phyloP scores from a whole-genome alignment of 2,113 vertebrate genomes.

The Anoura caudifer region DNA sequence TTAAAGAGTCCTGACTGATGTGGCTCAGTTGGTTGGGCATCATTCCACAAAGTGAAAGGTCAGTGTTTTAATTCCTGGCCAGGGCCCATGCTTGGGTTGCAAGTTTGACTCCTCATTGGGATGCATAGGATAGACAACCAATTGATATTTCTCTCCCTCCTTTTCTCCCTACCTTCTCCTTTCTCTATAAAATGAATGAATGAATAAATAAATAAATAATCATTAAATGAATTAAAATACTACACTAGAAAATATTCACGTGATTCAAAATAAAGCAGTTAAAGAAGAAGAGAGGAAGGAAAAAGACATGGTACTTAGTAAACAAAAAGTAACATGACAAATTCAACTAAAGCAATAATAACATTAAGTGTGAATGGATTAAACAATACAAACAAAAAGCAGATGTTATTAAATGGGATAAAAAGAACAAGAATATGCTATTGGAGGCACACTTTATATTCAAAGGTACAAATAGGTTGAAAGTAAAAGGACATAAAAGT shows the following conservation, averaged over 20 bases:
- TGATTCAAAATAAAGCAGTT: neutral
- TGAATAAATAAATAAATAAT: too few relatives aligned
- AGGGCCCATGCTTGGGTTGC: too few relatives aligned
- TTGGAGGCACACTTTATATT: neutral
- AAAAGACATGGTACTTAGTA: neutral
- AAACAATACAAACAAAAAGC: conserved; percentile 1
- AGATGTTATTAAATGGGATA: neutral
- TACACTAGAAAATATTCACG: neutral
- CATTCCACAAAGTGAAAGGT: too few relatives aligned
- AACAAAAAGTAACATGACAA: neutral
- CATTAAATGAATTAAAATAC: neutral
- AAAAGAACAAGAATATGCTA: neutral
- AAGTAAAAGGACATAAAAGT: neutral
- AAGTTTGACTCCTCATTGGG: too few relatives aligned
- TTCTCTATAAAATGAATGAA: too few relatives aligned
- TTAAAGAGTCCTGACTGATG: neutral
- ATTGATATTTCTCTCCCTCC: too few relatives aligned
- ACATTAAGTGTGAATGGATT: neutral
- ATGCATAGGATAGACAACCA: too few relatives aligned
- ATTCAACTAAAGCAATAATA: neutral
- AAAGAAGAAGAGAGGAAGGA: neutral
- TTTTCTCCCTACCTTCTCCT: too few relatives aligned
- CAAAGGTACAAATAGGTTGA: neutral
- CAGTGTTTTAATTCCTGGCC: too few relatives aligned
- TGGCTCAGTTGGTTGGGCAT: too few relatives aligned